Percentiles rank a stretch among this genome's conserved stretches.
phyloP scores from a whole-genome alignment of 2,888 invertebrate genomes.

The Chloroclystis v-ata region DNA sequence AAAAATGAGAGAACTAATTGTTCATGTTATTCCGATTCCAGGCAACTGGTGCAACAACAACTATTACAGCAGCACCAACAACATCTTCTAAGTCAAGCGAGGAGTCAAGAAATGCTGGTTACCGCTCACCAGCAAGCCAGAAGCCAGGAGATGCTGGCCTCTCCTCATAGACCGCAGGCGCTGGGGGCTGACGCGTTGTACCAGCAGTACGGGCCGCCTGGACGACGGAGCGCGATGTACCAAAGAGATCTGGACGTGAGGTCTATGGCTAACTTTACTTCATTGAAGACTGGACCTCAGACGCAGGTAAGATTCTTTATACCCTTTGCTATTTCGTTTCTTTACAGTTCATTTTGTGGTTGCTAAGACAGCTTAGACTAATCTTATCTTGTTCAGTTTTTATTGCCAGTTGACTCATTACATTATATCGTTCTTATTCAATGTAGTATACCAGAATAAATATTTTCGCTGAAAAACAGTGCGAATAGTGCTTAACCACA shows the following conservation, averaged over 20 bases:
- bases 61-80: constrained; percentile 74
- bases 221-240: constrained; percentile 64
- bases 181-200: constrained; percentile 70
- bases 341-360: too few relatives aligned
- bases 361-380: too few relatives aligned
- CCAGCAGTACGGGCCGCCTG: constrained; percentile 70
- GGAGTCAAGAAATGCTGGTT: constrained; percentile 79
- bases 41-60: constrained; percentile 71
- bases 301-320: constrained; percentile 44
- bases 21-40: constrained; percentile 28
- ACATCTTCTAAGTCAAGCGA: constrained; percentile 67
- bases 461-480: too few relatives aligned
- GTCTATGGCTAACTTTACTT: constrained; percentile 70
- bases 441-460: too few relatives aligned
- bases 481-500: too few relatives aligned
- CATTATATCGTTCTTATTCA: too few relatives aligned
- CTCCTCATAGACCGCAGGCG: constrained; percentile 59
- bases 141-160: constrained; percentile 78
- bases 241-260: constrained; percentile 67
- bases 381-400: too few relatives aligned
- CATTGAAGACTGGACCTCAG: constrained; percentile 63
- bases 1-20: neutral
- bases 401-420: too few relatives aligned
- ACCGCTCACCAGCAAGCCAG: constrained; percentile 54
- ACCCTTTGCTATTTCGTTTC: too few relatives aligned